Percentiles rank a stretch among this genome's conserved stretches.
Evolutionary conservation across 2,888 invertebrate species (phyloP).

Genomic region (Andrena praecox): DNA sequence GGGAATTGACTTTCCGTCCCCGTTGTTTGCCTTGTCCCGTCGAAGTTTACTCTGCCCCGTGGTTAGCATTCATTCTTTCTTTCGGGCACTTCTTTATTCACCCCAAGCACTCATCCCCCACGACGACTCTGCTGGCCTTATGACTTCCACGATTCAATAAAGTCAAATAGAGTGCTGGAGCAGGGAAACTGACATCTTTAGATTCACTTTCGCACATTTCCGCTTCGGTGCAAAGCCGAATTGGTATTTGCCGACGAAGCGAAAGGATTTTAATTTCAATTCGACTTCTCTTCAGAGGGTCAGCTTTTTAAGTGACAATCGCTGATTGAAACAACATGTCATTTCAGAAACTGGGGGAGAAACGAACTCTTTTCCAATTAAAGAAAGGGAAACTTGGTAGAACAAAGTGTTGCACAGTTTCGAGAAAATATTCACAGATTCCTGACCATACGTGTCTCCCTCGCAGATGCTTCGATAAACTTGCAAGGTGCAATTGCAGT

Average conservation of each 20-base stretch:
- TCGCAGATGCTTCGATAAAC: not conserved
- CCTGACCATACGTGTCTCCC: not conserved
- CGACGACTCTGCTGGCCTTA: conserved; percentile 13
- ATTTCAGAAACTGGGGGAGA: too few relatives aligned
- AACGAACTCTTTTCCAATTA: too few relatives aligned
- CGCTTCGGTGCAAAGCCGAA: not conserved
- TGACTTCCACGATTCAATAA: conserved; percentile 50
- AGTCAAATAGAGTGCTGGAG: conserved; percentile 12
- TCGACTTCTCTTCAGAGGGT: too few relatives aligned
- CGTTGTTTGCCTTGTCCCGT: not conserved
- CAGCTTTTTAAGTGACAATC: too few relatives aligned
- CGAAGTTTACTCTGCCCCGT: conserved; percentile 1
- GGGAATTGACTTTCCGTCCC: conserved; percentile 12
- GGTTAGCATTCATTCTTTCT: conserved; percentile 18
- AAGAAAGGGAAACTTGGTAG: too few relatives aligned
- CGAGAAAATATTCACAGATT: not conserved
- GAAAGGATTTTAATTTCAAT: not conserved
- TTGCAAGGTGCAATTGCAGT: not conserved
- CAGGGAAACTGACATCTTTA: conserved; percentile 26
- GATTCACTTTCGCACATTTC: conserved; percentile 22
- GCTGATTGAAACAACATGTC: too few relatives aligned
- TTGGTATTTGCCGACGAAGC: not conserved
- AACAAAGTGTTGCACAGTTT: too few relatives aligned
- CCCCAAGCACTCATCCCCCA: conserved; percentile 16
- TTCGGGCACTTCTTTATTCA: conserved; percentile 10